These are phyloP conservation scores for Myzus persicae DNA, from an alignment of 1,140 invertebrate species.

Conservation along the genomic window DNA sequence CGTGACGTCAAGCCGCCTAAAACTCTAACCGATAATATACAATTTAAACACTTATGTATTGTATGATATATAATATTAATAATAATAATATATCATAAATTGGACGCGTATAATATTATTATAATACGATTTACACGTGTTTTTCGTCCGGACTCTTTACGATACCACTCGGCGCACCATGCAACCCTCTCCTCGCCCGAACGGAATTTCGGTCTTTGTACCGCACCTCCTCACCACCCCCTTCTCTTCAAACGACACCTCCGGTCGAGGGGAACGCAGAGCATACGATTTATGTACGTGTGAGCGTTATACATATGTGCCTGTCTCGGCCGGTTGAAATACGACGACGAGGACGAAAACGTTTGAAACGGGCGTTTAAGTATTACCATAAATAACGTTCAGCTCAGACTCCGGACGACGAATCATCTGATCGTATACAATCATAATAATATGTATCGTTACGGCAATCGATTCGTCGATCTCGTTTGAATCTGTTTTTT, in stretches of 20 bases:
- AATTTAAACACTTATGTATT: neutral
- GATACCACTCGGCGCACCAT: neutral
- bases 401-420: neutral
- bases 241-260: too few relatives aligned
- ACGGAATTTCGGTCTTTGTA: conserved; percentile 3
- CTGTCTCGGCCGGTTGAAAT: neutral
- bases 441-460: neutral
- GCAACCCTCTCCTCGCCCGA: neutral
- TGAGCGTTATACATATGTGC: neutral
- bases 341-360: conserved; percentile 3
- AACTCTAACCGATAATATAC: neutral
- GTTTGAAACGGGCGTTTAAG: neutral
- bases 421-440: conserved; percentile 10
- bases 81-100: neutral
- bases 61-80: too few relatives aligned
- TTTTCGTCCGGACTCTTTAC: neutral
- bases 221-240: too few relatives aligned
- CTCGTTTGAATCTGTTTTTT: neutral
- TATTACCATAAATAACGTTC: conserved; percentile 9
- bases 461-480: neutral
- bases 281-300: neutral
- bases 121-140: conserved; percentile 46
- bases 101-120: neutral
- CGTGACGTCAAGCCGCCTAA: neutral
- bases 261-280: neutral